Evolutionary conservation across 2,113 vertebrate genomes (phyloP).

Genomic region (Romanogobio albipinnatus): DNA sequence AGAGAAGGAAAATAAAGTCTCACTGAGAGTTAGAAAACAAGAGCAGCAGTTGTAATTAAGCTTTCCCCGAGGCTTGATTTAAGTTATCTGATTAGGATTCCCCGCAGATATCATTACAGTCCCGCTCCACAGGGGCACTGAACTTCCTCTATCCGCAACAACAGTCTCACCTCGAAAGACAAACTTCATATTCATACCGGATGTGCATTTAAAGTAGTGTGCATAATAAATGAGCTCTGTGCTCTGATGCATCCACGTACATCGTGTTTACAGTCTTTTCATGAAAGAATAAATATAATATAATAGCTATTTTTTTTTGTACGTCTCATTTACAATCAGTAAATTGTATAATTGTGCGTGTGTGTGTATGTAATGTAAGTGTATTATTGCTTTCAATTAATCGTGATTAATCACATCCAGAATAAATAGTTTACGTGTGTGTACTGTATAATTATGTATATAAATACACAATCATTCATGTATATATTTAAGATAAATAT

Average conservation of each 20-base stretch:
- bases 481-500: no score
- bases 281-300: neutral
- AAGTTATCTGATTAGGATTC: conserved; percentile 44
- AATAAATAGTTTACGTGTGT: no score
- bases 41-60: conserved; percentile 41
- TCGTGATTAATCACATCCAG: no score
- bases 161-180: neutral
- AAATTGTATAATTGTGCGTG: no score
- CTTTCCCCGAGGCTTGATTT: conserved; percentile 38
- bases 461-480: no score
- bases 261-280: neutral
- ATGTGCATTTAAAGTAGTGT: neutral
- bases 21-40: neutral
- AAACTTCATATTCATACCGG: neutral
- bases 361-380: no score
- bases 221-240: neutral
- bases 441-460: no score
- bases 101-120: conserved; percentile 45
- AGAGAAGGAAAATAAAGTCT: neutral
- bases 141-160: conserved; percentile 21
- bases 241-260: neutral
- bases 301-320: no score
- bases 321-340: no score
- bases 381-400: no score
- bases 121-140: conserved; percentile 39